Base-by-base conservation (phyloP, 2,797 vertebrate genomes). In the Mallotus villosus region DNA sequence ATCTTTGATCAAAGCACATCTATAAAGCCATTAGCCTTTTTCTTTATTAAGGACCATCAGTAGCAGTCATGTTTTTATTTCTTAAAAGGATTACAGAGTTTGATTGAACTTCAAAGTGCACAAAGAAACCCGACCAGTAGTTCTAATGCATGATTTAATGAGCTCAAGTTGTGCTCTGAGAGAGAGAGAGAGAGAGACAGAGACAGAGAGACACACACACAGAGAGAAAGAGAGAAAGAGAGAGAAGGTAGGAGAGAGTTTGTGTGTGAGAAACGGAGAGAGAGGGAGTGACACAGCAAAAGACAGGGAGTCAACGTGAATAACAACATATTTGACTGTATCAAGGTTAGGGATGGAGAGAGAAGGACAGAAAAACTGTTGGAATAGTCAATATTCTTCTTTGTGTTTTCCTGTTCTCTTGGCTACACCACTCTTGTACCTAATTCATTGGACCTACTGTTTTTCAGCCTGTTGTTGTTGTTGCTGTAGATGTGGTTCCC, bases 381-480 rank as follows among this genome's bases (percentile, higher is more conserved):
- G 32, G 32, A 34, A 34, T 1, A 46, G 1, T 14, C 11, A 51
- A 51, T 51, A 4, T 51, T 49, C 9, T 49, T 51, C 49, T 51
- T 14, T 51, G 49, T 51, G 51, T 16, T n/a, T n/a, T n/a, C 0
- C 51, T 16, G 3, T 19, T 16, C 9, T 19, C 49, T 51, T 19
- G 17, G 4, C 49, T 19, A 11, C 49, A 19, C 17, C 49, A 19
- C 16, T 25, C 9, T 53, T 17, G 27, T 61, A 25, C 57, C 21
- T 46, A 21, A 24, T 74, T 71, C 73, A 32, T 69, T 11, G 65
- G 46, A 22, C 58, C 69, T 88, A 86, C 86, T 85, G 88, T 73
- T 70, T 82, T 87, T 78, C 78, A 85, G 25, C 86, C 84, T 91
- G 83, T 86, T 90, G 86, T 86, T 88, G 73, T 85, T 78, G 82